Base-by-base conservation (phyloP, 1,140 invertebrate species). In the Periplaneta americana region DNA sequence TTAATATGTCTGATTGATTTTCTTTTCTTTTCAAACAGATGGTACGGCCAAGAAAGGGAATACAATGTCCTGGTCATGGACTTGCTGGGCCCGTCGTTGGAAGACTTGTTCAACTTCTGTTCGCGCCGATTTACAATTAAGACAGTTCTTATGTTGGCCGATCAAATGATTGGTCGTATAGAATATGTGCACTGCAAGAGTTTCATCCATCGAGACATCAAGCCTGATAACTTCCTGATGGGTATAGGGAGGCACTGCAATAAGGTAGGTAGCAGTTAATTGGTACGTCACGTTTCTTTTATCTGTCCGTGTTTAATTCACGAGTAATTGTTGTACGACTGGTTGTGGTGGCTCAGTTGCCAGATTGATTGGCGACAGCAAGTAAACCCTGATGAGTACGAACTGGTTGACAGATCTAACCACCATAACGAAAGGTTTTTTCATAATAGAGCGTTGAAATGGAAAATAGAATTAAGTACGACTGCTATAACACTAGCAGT, bases 171-270 rank as follows among this genome's bases (percentile, higher is more conserved):
- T 84, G 93, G 93, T 18, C 92, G 98, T 86, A 95, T 99, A 86
- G 97, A 98, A 89, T 98, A 94, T 89, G 95, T 99, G 84, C 98
- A 99, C 89, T 95, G 94, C 86, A 98, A 98, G 90, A 96, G 96
- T 87, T 99, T 98, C 89, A 99, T 99, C 86, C 98, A 99, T 90
- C 94, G 98, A 86, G 95, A 97, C 87, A 98, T 98, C 85, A 98
- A 98, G 87, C 97, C 97, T 37, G 98, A 99, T 88, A 99, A 99
- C 89, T 99, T 99, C 91, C 91, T 99, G 80, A 99, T 99, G 98
- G 97, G 98, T 84, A 98, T 98, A 87, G 97, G 97, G 4, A 93
- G 96, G 81, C 96, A 98, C 86, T 98, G 97, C 90, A 98, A 98
- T 89, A 98, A 98, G 90, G 93, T 93, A 88, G 79, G 83, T 82